These are phyloP conservation scores for Frankliniella fusca DNA, from an alignment of 2,888 invertebrate species.

Conservation along the genomic window DNA sequence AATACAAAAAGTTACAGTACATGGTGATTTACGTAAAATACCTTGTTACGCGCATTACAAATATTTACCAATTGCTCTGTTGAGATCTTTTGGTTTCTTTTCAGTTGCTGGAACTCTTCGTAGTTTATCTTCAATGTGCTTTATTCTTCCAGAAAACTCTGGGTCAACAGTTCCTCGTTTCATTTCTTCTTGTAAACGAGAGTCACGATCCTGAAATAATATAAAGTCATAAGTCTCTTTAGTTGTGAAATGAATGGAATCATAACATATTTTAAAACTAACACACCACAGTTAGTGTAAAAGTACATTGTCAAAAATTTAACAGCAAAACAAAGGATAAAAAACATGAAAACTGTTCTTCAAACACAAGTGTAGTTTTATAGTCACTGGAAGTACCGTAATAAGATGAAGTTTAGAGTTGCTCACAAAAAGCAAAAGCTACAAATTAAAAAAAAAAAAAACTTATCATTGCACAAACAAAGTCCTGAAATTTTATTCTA, in stretches of 20 bases:
- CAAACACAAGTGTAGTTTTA: constrained; percentile 4
- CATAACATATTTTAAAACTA: not conserved
- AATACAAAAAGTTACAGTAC: not conserved
- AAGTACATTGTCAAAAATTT: constrained; percentile 15
- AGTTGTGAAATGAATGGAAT: not conserved
- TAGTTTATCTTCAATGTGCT: constrained; percentile 74
- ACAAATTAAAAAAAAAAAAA: not conserved
- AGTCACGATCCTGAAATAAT: constrained; percentile 48
- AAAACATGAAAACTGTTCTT: constrained; percentile 27
- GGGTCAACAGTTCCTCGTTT: constrained; percentile 51
- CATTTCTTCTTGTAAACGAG: constrained; percentile 47
- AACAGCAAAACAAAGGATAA: not conserved
- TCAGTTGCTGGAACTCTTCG: constrained; percentile 57
- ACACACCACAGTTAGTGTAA: not conserved
- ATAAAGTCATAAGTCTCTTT: constrained; percentile 11
- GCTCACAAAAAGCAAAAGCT: constrained; percentile 23
- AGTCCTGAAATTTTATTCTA: not conserved
- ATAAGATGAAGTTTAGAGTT: constrained; percentile 21
- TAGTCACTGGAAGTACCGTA: constrained; percentile 10
- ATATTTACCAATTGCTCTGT: constrained; percentile 67
- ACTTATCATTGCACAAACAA: not conserved
- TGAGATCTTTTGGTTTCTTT: constrained; percentile 79
- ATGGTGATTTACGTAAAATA: not conserved
- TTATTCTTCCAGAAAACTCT: constrained; percentile 60
- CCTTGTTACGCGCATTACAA: not conserved